Base-by-base conservation (phyloP, 2,888 invertebrate genomes). In the Carabus problematicus region DNA sequence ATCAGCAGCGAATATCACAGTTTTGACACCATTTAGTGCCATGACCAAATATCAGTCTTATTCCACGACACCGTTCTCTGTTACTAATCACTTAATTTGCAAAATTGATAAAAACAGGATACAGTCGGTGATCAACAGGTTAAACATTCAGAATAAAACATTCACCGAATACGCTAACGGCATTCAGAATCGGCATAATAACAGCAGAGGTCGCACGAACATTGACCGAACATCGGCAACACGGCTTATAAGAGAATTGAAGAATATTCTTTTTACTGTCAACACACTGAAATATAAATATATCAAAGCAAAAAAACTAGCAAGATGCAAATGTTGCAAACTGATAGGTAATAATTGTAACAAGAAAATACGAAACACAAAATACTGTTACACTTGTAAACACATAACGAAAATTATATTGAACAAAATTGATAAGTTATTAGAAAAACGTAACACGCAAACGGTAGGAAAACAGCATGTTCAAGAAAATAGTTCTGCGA, bases 21-120 rank as follows among this genome's bases (percentile, higher is more conserved):
- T 16, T 54, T 54, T 16, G 52, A 54, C 49, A 49, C 12, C 52
- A 47, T 54, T 54, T 16, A 54, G 11, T 54, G 8, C 55, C 16
- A 55, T 29, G 29, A 29, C 29, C 29, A 6, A 29, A 29, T 29
- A 29, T 29, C 29, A 66, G 47, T 58, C 56, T 55, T 64, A 14
- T 56, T 59, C 59, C 12, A 67, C 67, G 29, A 49, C 49, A 56
- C 49, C 59, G 18, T 60, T 67, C 43, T 60, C 19, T 47, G 45
- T 66, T 47, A 47, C 59, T 14, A 56, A 67, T 59, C 67, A 67
- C 59, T 60, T 59, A 60, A 60, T 67, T 67, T 67, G 67, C 60
- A 60, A 66, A 64, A 64, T 64, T 55, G 42, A 64, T 4, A 45
- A 14, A 62, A 62, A 39, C 9, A 47, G 49, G 47, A 49, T 49